phyloP scores from a whole-genome alignment of 2,113 vertebrate species.

The Probosciger aterrimus region DNA sequence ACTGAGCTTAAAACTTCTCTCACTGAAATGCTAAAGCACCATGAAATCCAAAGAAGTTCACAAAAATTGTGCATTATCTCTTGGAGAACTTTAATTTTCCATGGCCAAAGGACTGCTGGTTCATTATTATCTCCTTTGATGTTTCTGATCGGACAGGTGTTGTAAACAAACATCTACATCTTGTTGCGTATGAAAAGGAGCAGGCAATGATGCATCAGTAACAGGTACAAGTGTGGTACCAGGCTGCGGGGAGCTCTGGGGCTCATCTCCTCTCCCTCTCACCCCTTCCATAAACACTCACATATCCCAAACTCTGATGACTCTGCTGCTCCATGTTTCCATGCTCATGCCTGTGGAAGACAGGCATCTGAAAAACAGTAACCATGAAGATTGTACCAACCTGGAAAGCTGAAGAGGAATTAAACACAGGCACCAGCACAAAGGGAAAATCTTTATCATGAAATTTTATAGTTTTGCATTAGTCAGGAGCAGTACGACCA shows the following conservation, averaged over 20 bases:
- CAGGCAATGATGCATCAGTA: accelerated
- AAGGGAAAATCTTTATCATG: accelerated
- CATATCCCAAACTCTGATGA: neutral
- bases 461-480: accelerated
- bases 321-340: accelerated
- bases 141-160: neutral
- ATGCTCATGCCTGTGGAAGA: accelerated
- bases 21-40: neutral
- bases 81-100: neutral
- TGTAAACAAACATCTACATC: neutral
- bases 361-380: accelerated
- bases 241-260: neutral
- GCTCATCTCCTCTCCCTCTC: neutral
- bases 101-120: neutral
- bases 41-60: neutral
- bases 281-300: accelerated
- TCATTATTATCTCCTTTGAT: accelerated
- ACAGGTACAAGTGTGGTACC: accelerated
- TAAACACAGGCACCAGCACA: accelerated
- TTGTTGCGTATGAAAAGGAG: neutral
- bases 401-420: neutral
- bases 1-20: neutral
- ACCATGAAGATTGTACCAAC: neutral
- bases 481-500: accelerated
- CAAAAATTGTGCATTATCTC: neutral